Percentiles rank a stretch among this genome's conserved stretches.
phyloP scores from a whole-genome alignment of 2,113 vertebrate species.

The Cryptotis parvus region DNA sequence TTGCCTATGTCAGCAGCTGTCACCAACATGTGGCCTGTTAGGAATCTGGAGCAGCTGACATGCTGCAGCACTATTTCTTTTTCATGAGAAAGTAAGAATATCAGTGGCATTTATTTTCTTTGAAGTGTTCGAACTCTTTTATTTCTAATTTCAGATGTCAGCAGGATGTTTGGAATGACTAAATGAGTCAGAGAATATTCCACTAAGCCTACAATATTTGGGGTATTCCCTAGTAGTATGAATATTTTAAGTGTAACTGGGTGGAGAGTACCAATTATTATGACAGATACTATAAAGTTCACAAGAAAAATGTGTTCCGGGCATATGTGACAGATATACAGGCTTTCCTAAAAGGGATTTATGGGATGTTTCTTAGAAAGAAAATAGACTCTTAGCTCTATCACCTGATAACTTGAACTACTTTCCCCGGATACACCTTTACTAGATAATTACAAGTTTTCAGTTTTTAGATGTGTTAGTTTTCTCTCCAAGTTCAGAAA shows the following conservation, averaged over 20 bases:
- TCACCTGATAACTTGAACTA: neutral
- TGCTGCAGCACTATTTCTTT: slow-evolving; percentile 65
- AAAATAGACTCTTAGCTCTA: neutral
- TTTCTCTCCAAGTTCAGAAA: neutral
- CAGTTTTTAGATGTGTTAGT: neutral
- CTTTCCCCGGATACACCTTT: neutral
- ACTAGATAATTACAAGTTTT: neutral
- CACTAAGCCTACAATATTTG: slow-evolving; percentile 42
- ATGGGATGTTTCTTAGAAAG: slow-evolving; percentile 2
- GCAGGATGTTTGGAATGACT: slow-evolving; percentile 43
- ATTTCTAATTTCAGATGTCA: slow-evolving; percentile 78
- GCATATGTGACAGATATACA: neutral
- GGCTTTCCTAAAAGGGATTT: neutral
- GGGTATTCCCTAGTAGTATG: slow-evolving; percentile 48
- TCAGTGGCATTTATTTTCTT: slow-evolving; percentile 63
- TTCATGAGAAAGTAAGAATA: slow-evolving; percentile 68
- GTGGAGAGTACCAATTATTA: slow-evolving; percentile 8
- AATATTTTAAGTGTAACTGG: slow-evolving; percentile 28
- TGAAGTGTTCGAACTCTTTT: slow-evolving; percentile 69
- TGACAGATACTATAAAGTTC: neutral
- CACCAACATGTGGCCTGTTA: slow-evolving; percentile 58
- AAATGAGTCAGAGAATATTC: slow-evolving; percentile 39
- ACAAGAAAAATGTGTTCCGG: neutral
- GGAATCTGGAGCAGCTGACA: slow-evolving; percentile 73
- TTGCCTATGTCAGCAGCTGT: slow-evolving; percentile 76